These are phyloP conservation scores for Tetranychus piercei DNA, from an alignment of 2,888 invertebrate species.

Conservation along the genomic window DNA sequence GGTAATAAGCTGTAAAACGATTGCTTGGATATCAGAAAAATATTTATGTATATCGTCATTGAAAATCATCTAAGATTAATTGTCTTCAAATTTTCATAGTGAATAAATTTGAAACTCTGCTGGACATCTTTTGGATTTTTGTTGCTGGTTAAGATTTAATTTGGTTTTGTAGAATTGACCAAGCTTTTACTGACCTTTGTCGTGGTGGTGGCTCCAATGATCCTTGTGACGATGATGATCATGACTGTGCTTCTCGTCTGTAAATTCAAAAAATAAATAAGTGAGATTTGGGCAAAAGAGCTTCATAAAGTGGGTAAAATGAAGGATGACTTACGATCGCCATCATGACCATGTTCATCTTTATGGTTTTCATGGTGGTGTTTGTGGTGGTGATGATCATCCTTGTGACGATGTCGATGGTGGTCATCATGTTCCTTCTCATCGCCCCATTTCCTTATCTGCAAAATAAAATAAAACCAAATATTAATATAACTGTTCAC, in stretches of 20 bases:
- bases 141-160: too few species aligned
- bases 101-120: too few species aligned
- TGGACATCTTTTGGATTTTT: too few species aligned
- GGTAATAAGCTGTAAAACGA: too few species aligned
- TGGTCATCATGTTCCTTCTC: slow-evolving; percentile 4
- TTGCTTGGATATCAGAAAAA: too few species aligned
- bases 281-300: not conserved
- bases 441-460: slow-evolving; percentile 6
- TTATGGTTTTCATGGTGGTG: not conserved
- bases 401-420: not conserved
- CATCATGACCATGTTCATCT: slow-evolving; percentile 2
- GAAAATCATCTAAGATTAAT: too few species aligned
- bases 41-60: too few species aligned
- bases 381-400: not conserved
- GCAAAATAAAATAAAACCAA: not conserved
- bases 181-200: not conserved
- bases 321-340: not conserved
- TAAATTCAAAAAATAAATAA: too few species aligned
- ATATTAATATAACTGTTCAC: not conserved
- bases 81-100: too few species aligned
- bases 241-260: not conserved
- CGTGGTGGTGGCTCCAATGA: not conserved
- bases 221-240: not conserved
- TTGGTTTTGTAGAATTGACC: too few species aligned
- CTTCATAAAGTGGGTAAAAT: not conserved